Conservation (phyloP, 2,888 invertebrate genomes). For the Ctena decussata region DNA sequence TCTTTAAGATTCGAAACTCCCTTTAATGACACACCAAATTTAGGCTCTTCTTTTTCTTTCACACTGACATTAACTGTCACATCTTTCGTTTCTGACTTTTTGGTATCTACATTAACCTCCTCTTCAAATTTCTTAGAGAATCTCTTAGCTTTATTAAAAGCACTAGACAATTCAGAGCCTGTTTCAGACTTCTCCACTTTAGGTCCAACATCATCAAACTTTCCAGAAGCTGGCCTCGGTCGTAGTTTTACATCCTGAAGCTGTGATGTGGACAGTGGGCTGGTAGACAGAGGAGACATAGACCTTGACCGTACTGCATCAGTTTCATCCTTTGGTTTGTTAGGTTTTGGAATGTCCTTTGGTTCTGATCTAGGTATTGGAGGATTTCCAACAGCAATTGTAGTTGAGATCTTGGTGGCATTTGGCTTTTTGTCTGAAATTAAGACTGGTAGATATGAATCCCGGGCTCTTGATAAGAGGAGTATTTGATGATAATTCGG, state of each 20-base stretch:
- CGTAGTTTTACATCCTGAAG: constrained; percentile 62
- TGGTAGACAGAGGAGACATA: constrained; percentile 61
- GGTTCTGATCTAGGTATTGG: constrained; percentile 45
- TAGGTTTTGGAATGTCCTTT: constrained; percentile 51
- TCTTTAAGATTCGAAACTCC: constrained; percentile 19
- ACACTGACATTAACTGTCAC: neutral
- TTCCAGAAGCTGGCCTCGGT: constrained; percentile 50
- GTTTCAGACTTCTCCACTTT: constrained; percentile 23
- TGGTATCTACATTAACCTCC: constrained; percentile 35
- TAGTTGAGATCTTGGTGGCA: constrained; percentile 51
- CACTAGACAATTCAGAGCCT: constrained; percentile 67
- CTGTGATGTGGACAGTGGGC: constrained; percentile 57
- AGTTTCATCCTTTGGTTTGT: constrained; percentile 20
- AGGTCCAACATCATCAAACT: constrained; percentile 46
- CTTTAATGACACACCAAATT: constrained; percentile 12
- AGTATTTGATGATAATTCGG: too few species aligned
- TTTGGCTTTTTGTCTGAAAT: constrained; percentile 11
- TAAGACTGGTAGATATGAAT: too few species aligned
- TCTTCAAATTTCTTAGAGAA: constrained; percentile 66
- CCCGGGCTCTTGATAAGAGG: too few species aligned
- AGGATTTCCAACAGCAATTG: constrained; percentile 48
- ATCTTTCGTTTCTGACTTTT: constrained; percentile 1
- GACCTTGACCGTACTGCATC: constrained; percentile 42
- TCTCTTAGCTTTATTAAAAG: constrained; percentile 70
- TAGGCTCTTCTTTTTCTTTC: constrained; percentile 19